Percentiles rank a stretch among this genome's conserved stretches.
phyloP scores from a whole-genome alignment of 2,797 vertebrate genomes.

The Mergus octosetaceus region DNA sequence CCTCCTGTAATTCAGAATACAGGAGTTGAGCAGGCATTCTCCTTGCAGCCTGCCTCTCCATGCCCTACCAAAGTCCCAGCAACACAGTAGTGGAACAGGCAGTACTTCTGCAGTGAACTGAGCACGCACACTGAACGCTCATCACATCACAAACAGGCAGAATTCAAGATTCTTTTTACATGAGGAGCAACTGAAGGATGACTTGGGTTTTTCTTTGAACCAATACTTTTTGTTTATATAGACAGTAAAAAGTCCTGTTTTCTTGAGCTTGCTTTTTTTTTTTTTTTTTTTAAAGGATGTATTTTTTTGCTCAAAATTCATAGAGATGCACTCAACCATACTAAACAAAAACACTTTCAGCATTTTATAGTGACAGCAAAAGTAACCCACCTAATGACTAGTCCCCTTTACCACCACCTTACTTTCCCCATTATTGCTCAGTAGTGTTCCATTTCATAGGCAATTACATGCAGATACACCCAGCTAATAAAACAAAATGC shows the following conservation, averaged over 20 bases:
- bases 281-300: neutral
- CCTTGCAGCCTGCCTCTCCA: neutral
- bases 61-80: neutral
- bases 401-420: neutral
- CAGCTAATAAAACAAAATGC: neutral
- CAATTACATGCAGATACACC: neutral
- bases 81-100: neutral
- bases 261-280: neutral
- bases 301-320: neutral
- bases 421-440: neutral
- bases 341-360: neutral
- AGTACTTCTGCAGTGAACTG: neutral
- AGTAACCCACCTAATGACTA: neutral
- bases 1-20: neutral
- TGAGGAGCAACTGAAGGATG: neutral
- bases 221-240: neutral
- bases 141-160: neutral
- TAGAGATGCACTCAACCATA: neutral
- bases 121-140: neutral
- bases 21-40: accelerated
- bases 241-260: neutral
- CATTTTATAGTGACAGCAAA: neutral
- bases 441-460: neutral
- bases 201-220: neutral
- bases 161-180: neutral